phyloP scores from a whole-genome alignment of 2,113 vertebrate species.

The Aplodontia rufa region DNA sequence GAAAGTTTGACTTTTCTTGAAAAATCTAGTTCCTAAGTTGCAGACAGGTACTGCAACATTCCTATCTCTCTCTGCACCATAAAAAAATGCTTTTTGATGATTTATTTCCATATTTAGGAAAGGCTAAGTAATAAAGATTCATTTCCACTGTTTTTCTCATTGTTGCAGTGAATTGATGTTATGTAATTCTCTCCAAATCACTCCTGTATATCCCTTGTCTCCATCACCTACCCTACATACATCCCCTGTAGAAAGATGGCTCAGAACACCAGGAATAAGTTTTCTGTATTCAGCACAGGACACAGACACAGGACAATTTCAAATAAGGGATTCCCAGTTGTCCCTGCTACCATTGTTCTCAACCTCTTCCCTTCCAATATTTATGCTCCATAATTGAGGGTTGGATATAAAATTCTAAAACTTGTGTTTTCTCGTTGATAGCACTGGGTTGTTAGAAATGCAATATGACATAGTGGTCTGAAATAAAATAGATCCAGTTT shows the following conservation, averaged over 20 bases:
- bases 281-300: not conserved
- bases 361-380: not conserved
- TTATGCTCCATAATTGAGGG: not conserved
- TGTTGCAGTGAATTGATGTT: not conserved
- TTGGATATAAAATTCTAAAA: not conserved
- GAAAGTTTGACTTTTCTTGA: not conserved
- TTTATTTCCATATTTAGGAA: not conserved
- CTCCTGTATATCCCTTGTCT: not conserved
- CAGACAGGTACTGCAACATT: not conserved
- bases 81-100: not conserved
- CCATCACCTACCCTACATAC: not conserved
- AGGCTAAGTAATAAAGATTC: not conserved
- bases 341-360: not conserved
- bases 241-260: not conserved
- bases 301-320: not conserved
- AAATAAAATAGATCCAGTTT: not conserved
- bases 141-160: not conserved
- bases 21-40: not conserved
- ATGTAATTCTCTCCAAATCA: not conserved
- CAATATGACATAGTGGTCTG: not conserved
- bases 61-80: not conserved
- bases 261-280: not conserved
- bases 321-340: not conserved
- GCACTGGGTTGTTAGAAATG: not conserved
- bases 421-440: not conserved